A percentile compares a stretch with the other conserved stretches of the same genome.
These are phyloP conservation scores for Dryobotodes eremita DNA, from an alignment of 2,888 invertebrate genomes.

Conservation along the genomic window DNA sequence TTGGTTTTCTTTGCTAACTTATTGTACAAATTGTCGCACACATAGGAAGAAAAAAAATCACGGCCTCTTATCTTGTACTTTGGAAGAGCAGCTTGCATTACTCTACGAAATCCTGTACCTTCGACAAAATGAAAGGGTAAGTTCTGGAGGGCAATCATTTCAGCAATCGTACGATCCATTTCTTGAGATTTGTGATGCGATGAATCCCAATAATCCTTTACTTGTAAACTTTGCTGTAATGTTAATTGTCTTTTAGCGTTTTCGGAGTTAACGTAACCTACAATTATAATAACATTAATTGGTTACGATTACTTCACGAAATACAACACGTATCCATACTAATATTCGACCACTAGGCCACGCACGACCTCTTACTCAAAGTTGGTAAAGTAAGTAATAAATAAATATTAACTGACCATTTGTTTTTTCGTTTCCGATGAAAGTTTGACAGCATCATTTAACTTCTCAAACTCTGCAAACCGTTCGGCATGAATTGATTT, in stretches of 20 bases:
- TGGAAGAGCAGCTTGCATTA: constrained; percentile 52
- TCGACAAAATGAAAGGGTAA: constrained; percentile 61
- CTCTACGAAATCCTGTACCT: constrained; percentile 56
- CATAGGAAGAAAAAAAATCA: constrained; percentile 54
- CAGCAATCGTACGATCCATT: constrained; percentile 50
- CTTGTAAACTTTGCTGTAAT: constrained; percentile 54
- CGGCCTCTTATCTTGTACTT: constrained; percentile 56
- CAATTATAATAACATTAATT: constrained; percentile 42
- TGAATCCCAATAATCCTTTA: constrained; percentile 55
- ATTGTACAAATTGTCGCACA: constrained; percentile 52
- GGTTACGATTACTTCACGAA: constrained; percentile 39
- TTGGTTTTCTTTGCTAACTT: constrained; percentile 48
- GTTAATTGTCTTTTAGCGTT: constrained; percentile 56
- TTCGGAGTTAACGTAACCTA: constrained; percentile 48
- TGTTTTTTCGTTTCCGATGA: constrained; percentile 58
- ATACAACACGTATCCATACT: constrained; percentile 33
- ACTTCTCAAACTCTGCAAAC: constrained; percentile 50
- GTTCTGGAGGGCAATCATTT: constrained; percentile 62
- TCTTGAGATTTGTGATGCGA: constrained; percentile 52
- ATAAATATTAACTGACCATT: constrained; percentile 52
- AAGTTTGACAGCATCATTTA: constrained; percentile 31
- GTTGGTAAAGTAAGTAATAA: constrained; percentile 39
- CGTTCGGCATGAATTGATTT: constrained; percentile 62
- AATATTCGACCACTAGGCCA: constrained; percentile 26
- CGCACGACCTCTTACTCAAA: constrained; percentile 39